Base-by-base conservation (phyloP, 2,888 invertebrate species). In the Drosophila gaucha region DNA sequence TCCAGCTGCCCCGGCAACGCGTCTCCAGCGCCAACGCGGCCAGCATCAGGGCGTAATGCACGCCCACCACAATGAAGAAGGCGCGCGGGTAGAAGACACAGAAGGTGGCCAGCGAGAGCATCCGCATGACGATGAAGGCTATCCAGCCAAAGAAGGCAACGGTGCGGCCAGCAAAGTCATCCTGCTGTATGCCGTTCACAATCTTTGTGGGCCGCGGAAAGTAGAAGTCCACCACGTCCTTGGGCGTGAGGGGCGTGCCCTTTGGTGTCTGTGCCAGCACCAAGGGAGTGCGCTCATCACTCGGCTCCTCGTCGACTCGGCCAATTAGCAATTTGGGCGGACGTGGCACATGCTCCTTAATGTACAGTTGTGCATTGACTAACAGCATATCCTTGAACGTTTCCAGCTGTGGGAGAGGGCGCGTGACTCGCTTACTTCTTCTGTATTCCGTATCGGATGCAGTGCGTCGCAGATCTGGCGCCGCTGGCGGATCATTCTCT, bases 131-230 rank as follows among this genome's bases (percentile, higher is more conserved):
- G 46, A 96, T 94, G 88, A 96, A 96, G 39, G 94, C 92, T 70
- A 95, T 94, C 96, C 96, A 96, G 89, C 95, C 96, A n/a, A 95
- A 90, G 86, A 95, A 95, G 24, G 95, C 93, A 3, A 96, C 92
- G 6, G 94, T 89, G 75, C 94, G 94, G 10, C 95, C 95, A 0
- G 95, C 93, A 1, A 94, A 93, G 82, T 96, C 96, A 78, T 96
- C 96, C 70, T 96, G 95, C 70, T 95, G 95, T 8, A 96, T 92
- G 6, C 95, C 95, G 75, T 95, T 92, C 74, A 93, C 92, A 50
- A 92, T 94, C 33, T 91, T 92, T 46, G 92, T 92, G 20, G 93
- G 93, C 35, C 88, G 91, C 56, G 89, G 90, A 73, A 90, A 90
- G 38, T 92, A 78, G 36, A 92, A 90, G 39, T 92, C 90, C 47